Conservation (phyloP, 2,888 invertebrate genomes). For the Idaea straminata region DNA sequence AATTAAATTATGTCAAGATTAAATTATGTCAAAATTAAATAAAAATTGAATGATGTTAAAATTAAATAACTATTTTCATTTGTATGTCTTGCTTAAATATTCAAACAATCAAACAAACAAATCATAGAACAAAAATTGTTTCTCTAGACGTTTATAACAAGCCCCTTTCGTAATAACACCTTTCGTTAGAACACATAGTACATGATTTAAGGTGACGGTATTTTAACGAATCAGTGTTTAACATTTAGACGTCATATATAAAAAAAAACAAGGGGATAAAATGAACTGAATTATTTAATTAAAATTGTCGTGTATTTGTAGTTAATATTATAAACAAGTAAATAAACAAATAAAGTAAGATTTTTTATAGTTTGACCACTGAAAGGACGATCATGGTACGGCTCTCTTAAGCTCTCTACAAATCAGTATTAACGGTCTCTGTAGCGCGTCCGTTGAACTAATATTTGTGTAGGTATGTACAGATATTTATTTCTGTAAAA, state of each 20-base stretch:
- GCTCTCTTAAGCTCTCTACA: background rate
- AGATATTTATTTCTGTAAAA: too few species aligned
- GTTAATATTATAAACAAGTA: slow-evolving; percentile 43
- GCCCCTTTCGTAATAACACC: background rate
- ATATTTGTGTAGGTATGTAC: too few species aligned
- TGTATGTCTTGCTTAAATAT: too few species aligned
- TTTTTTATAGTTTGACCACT: slow-evolving; percentile 6
- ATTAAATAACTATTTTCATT: too few species aligned
- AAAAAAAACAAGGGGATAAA: slow-evolving; percentile 68
- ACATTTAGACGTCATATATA: slow-evolving; percentile 47
- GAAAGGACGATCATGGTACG: slow-evolving; percentile 12
- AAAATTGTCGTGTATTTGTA: slow-evolving; percentile 60
- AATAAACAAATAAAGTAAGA: slow-evolving; percentile 25
- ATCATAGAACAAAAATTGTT: too few species aligned
- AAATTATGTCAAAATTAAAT: too few species aligned
- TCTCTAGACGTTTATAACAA: too few species aligned
- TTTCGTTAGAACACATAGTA: background rate
- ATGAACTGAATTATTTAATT: slow-evolving; percentile 71
- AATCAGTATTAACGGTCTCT: too few species aligned
- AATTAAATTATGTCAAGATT: too few species aligned
- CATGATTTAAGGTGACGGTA: slow-evolving; percentile 13
- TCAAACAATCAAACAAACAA: too few species aligned
- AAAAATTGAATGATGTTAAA: too few species aligned
- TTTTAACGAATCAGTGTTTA: slow-evolving; percentile 34
- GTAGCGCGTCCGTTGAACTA: too few species aligned